Evolutionary conservation across 2,888 invertebrate genomes (phyloP).

Genomic region (Tiphia femorata): DNA sequence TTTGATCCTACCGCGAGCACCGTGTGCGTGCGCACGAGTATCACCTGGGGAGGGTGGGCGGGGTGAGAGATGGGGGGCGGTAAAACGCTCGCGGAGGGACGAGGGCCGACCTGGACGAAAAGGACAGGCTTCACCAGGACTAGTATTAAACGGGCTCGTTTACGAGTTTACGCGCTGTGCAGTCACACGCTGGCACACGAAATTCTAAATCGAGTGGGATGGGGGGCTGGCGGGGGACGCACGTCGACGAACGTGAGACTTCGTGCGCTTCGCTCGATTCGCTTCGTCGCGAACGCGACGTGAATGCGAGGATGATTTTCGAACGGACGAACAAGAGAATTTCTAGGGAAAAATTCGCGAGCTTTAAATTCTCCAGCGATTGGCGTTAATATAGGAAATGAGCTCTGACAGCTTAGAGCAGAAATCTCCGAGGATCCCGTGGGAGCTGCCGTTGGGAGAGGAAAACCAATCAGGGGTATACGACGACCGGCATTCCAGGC

Average conservation of each 20-base stretch:
- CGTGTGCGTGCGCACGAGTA: constrained; percentile 33
- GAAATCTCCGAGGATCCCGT: constrained; percentile 28
- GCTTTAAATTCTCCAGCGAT: constrained; percentile 23
- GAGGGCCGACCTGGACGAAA: neutral
- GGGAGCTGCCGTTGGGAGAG: constrained; percentile 45
- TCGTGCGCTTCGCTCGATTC: constrained; percentile 7
- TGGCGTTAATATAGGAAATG: constrained; percentile 53
- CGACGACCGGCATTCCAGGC: constrained; percentile 45
- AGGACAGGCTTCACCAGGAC: no score
- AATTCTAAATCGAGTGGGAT: constrained; percentile 10
- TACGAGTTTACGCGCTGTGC: constrained; percentile 36
- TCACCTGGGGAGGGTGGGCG: no score
- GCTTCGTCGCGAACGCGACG: constrained; percentile 34
- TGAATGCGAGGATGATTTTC: constrained; percentile 12
- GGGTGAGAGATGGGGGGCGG: no score
- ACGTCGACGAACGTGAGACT: constrained; percentile 17
- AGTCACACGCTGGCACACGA: no score
- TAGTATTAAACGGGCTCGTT: constrained; percentile 46
- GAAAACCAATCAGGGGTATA: constrained; percentile 61
- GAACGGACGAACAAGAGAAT: constrained; percentile 22
- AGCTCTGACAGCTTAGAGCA: constrained; percentile 12
- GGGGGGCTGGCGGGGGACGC: constrained; percentile 27
- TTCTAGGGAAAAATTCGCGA: neutral
- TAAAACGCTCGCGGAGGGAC: no score
- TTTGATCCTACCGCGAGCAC: constrained; percentile 64